These are phyloP conservation scores for Teleogryllus oceanicus DNA, from an alignment of 2,888 invertebrate species.

Conservation along the genomic window DNA sequence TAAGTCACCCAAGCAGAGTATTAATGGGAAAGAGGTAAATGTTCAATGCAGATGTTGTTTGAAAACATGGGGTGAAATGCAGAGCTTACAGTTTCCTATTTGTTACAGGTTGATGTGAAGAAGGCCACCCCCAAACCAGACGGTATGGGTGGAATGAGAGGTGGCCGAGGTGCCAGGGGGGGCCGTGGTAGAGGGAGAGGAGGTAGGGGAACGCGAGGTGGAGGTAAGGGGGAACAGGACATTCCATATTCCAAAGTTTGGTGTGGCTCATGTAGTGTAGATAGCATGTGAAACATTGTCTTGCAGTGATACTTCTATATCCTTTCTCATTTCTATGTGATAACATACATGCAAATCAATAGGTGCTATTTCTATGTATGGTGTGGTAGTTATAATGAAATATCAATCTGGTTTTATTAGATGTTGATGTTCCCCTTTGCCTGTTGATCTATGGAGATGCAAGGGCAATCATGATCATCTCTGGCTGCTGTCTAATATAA, in stretches of 20 bases:
- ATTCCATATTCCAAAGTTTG: conserved; percentile 9
- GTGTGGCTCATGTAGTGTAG: conserved; percentile 9
- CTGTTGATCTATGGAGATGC: conserved; percentile 4
- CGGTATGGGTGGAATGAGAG: conserved; percentile 61
- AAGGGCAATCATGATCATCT: neutral
- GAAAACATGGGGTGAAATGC: neutral
- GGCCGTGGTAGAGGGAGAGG: conserved; percentile 60
- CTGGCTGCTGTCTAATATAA: conserved; percentile 12
- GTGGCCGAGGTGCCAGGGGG: conserved; percentile 61
- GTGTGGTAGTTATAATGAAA: neutral
- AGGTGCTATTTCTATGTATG: conserved; percentile 20
- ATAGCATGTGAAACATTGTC: neutral
- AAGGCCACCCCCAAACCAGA: conserved; percentile 90
- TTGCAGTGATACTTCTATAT: conserved; percentile 18
- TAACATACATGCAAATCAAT: neutral
- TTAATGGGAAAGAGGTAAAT: conserved; percentile 84
- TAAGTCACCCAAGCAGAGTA: conserved; percentile 88
- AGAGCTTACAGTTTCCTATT: conserved; percentile 29
- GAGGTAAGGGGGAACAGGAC: conserved; percentile 39
- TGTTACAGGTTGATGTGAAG: conserved; percentile 80
- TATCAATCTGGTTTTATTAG: neutral
- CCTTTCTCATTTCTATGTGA: neutral
- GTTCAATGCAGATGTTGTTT: neutral
- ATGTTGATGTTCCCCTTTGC: conserved; percentile 12
- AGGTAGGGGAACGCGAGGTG: conserved; percentile 62